These are phyloP conservation scores for Hyperoodon ampullatus DNA, from an alignment of 2,113 vertebrate species.

Conservation along the genomic window DNA sequence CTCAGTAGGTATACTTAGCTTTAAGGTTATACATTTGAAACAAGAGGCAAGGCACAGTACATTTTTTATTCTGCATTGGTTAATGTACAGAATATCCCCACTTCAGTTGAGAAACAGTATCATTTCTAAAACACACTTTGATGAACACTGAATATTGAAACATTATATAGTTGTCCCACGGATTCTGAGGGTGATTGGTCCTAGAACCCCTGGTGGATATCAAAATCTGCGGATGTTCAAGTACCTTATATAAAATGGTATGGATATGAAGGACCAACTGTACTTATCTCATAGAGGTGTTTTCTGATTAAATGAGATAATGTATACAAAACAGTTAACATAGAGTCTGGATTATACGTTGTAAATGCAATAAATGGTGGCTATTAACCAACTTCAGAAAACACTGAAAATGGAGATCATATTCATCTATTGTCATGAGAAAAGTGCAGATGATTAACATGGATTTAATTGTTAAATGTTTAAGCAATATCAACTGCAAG, in stretches of 20 bases:
- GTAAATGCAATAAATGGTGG: neutral
- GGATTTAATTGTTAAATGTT: neutral
- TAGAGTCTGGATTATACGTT: neutral
- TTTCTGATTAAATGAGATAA: slow-evolving; percentile 20
- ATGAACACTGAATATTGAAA: slow-evolving; percentile 11
- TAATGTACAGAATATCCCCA: slow-evolving; percentile 48
- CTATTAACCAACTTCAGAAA: neutral
- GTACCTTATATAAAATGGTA: no score
- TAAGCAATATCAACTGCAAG: neutral
- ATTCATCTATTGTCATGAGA: neutral
- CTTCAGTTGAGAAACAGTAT: neutral
- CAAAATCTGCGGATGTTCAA: no score
- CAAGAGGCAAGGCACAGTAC: neutral
- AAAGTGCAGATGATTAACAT: neutral
- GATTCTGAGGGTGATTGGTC: no score
- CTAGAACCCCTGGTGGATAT: no score
- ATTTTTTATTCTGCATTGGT: slow-evolving; percentile 35
- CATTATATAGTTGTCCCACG: neutral
- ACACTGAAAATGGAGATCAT: neutral
- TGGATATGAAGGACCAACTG: neutral
- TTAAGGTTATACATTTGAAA: slow-evolving; percentile 11
- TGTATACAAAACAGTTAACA: neutral
- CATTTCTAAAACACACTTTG: slow-evolving; percentile 9
- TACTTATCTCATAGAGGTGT: neutral
- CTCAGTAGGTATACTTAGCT: neutral